phyloP scores from a whole-genome alignment of 2,113 vertebrate species.

The Progne subis region DNA sequence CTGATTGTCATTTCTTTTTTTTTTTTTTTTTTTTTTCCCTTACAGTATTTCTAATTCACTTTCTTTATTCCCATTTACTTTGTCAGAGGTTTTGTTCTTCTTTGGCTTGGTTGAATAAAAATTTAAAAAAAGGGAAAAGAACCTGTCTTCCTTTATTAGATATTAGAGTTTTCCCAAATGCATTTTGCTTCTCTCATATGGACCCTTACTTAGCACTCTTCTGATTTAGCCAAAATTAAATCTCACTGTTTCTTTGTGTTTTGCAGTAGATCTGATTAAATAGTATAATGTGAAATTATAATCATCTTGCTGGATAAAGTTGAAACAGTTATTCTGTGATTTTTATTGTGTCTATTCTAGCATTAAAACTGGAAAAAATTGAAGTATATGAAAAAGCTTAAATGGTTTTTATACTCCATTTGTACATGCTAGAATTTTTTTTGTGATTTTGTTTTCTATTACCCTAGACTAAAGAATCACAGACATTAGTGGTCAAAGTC shows the following conservation, averaged over 20 bases:
- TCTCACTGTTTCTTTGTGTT: background rate
- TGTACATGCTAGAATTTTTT: background rate
- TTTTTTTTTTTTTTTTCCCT: background rate
- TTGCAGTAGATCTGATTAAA: slow-evolving; percentile 11
- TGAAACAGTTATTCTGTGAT: background rate
- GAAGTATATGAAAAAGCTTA: background rate
- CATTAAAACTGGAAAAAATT: background rate
- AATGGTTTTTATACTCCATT: background rate
- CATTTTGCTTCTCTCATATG: background rate
- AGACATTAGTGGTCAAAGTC: background rate
- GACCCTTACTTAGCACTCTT: background rate
- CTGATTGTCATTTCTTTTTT: background rate
- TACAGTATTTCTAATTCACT: background rate
- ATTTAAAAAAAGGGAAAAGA: background rate
- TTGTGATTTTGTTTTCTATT: background rate
- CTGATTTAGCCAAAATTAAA: background rate
- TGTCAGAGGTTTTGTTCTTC: background rate
- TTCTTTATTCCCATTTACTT: background rate
- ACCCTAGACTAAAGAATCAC: background rate
- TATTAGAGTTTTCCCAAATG: background rate
- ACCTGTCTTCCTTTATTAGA: background rate
- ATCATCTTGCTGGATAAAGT: background rate
- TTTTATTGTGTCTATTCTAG: background rate
- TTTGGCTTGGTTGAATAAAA: background rate
- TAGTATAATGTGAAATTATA: background rate